Evolutionary conservation across 2,797 vertebrate species (phyloP), one percentile per base, ranked within the genome.

Genomic region (Sphaeramia orbicularis): DNA sequence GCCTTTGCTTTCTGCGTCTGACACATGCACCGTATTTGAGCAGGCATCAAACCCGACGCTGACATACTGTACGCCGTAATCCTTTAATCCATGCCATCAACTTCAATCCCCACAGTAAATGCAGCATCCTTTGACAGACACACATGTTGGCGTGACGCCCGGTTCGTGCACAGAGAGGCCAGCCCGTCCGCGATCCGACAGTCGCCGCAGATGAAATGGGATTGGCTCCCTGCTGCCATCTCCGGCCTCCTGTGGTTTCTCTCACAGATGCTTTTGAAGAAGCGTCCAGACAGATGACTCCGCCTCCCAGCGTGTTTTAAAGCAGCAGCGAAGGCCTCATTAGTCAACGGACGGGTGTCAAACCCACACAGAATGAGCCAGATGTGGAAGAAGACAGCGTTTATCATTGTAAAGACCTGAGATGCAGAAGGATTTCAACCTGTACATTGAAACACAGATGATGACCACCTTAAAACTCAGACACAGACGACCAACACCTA

Each of bases 11-110:
- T 6, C 6, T 36, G 19, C 1, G 1, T 43, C 24, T 15, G 19
- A 54, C 57, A 59, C 40, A 58, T 65, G 50, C 13, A 32, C 41
- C 10, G 53, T 6, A 54, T 68, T 52, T 52, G 10, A 59, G 37
- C 14, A 57, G 44, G 45, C 40, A 52, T 24, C 5, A 14, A 66
- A 43, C 53, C 44, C 27, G 41, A 73, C 18, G 30, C 21, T 42
- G 38, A 32, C 57, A 51, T 14, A 16, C 12, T 61, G 41, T 42
- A 50, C 1, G 13, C 47, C 11, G 19, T 70, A 63, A 80, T 77
- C 61, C 45, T 53, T 53, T 75, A 66, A 74, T 76, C 72, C 69
- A 62, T 43, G 47, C 38, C 62, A 51, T 65, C 57, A 64, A 18
- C 19, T 54, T 37, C 12, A 76, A 62, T 68, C 58, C 55, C 45